Base-by-base conservation (phyloP, 2,113 vertebrate genomes). In the Tautogolabrus adspersus region DNA sequence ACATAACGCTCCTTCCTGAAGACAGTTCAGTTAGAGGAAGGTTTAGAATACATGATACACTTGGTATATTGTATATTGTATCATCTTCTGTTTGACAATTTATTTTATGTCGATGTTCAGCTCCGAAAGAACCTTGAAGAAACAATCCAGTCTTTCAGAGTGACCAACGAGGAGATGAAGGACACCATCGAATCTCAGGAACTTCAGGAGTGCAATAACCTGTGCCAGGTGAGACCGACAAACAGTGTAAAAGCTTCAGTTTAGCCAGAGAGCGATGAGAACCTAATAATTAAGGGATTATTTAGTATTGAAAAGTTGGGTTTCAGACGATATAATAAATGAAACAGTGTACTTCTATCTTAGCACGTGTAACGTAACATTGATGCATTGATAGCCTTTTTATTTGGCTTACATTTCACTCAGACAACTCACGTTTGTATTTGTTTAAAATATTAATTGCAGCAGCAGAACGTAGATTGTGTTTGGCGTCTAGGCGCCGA, bases 101-200 rank as follows among this genome's bases (percentile, higher is more conserved):
- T 11, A 1, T n/a, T 81, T 40, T 80, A 0, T 55, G 40, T 26
- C 49, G 40, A 1, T 75, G 9, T 77, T 62, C 9, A 99, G 97
- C 88, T 96, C n/a, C 91, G 86, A 5, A 96, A 94, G 72, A 95
- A 95, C 4, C 94, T 98, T 49, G 95, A 95, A 88, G 97, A 99
- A 85, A 98, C 96, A 0, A 92, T 97, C 67, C 95, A 94, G 84
- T 97, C 96, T 0, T 98, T 99, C 91, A 92, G 83, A 81, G 95
- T 97, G 34, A 96, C 96, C 1, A 99, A 98, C 0, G 96, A 97
- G n/a, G 97, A 98, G 82, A 95, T 99, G 82, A 92, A 71, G 0
- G 84, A 83, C 4, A n/a, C 71, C 0, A 34, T 40, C 0, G 67
- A 86, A n/a, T 86, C 81, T 51, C 87, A 83, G 70, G 95, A 96